Conservation (phyloP, 2,113 vertebrate genomes). For the Brienomyrus brachyistius region DNA sequence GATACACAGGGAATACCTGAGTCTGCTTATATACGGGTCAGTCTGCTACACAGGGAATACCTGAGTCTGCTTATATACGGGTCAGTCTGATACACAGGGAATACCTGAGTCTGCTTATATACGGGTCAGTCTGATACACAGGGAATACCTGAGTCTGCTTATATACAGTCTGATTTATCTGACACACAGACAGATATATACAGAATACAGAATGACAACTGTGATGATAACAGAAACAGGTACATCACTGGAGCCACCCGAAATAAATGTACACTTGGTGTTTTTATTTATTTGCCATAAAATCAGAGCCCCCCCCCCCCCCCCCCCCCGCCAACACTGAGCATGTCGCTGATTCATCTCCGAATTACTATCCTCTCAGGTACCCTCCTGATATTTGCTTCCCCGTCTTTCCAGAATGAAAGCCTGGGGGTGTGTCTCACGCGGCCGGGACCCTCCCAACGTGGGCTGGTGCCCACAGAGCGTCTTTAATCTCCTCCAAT, state of each 20-base stretch:
- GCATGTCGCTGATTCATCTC: neutral
- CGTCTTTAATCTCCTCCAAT: neutral
- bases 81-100: no score
- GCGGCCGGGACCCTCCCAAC: neutral
- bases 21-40: no score
- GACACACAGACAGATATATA: neutral
- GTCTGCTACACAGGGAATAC: no score
- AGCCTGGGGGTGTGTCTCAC: no score
- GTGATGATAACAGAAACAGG: neutral
- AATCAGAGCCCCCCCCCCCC: no score
- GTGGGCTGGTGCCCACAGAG: no score
- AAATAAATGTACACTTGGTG: neutral
- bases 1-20: neutral
- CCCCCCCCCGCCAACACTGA: no score
- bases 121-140: no score
- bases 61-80: no score
- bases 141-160: no score
- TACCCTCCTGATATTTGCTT: neutral
- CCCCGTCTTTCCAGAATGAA: neutral
- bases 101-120: no score
- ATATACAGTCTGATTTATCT: neutral
- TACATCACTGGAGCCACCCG: no score
- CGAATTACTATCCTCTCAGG: neutral
- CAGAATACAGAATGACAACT: neutral
- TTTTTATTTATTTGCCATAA: neutral